phyloP scores from a whole-genome alignment of 2,888 invertebrate genomes.

The Lochmaea crataegi region DNA sequence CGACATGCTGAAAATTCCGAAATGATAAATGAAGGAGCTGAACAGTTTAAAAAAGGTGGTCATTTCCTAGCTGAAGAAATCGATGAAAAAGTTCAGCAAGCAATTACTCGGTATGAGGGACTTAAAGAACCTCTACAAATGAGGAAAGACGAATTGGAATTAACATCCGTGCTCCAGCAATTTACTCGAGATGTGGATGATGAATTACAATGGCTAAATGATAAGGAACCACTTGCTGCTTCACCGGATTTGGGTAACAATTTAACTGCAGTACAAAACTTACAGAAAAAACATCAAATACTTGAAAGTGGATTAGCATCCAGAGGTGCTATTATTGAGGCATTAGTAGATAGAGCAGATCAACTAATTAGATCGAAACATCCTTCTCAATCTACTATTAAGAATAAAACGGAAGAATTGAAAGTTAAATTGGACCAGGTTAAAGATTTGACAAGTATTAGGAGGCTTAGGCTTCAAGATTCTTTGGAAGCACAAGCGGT shows the following conservation, averaged over 20 bases:
- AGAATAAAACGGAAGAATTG: slow-evolving; percentile 74
- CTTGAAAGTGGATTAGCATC: slow-evolving; percentile 90
- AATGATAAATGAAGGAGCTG: slow-evolving; percentile 81
- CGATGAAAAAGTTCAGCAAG: slow-evolving; percentile 75
- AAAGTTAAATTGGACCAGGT: slow-evolving; percentile 77
- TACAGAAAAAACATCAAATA: slow-evolving; percentile 94
- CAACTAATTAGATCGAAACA: slow-evolving; percentile 87
- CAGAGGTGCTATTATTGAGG: slow-evolving; percentile 85
- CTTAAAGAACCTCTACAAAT: slow-evolving; percentile 92
- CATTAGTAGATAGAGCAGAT: slow-evolving; percentile 78
- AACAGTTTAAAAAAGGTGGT: slow-evolving; percentile 79
- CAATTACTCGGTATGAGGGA: slow-evolving; percentile 70
- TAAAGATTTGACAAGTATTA: slow-evolving; percentile 77
- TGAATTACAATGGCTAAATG: slow-evolving; percentile 90
- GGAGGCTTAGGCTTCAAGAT: slow-evolving; percentile 80
- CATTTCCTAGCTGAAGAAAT: slow-evolving; percentile 94
- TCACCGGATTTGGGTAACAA: slow-evolving; percentile 74
- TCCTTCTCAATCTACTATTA: slow-evolving; percentile 83
- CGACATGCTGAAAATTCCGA: slow-evolving; percentile 87
- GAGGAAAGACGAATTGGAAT: slow-evolving; percentile 90
- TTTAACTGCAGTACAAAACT: slow-evolving; percentile 83
- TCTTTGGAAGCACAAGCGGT: slow-evolving; percentile 87
- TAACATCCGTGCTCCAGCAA: slow-evolving; percentile 87
- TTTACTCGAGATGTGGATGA: slow-evolving; percentile 94
- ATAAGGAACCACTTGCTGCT: slow-evolving; percentile 77